phyloP scores from a whole-genome alignment of 2,888 invertebrate genomes.

The Drosophila nr. medialis region DNA sequence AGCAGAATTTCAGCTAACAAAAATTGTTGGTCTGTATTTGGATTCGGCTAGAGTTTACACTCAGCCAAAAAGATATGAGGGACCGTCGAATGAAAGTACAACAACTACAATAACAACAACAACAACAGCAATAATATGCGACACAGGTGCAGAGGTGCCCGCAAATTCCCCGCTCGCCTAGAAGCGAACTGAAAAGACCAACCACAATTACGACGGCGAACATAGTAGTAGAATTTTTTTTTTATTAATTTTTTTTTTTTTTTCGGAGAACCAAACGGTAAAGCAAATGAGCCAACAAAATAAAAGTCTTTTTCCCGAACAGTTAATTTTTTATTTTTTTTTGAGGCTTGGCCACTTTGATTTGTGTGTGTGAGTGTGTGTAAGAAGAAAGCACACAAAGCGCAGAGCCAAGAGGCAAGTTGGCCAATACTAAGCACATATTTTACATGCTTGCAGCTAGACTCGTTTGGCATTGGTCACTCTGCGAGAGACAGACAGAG shows the following conservation, averaged over 20 bases:
- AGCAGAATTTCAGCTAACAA: slow-evolving; percentile 27
- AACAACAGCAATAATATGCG: slow-evolving; percentile 13
- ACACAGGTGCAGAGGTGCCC: slow-evolving; percentile 47
- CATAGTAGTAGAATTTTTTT: slow-evolving; percentile 30
- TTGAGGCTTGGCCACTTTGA: slow-evolving; percentile 69
- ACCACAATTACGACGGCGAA: slow-evolving; percentile 31
- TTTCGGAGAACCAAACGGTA: slow-evolving; percentile 70
- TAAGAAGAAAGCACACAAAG: slow-evolving; percentile 59
- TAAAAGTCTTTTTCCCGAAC: slow-evolving; percentile 55
- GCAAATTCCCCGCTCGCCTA: slow-evolving; percentile 38
- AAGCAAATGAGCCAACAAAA: slow-evolving; percentile 66
- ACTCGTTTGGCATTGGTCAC: slow-evolving; percentile 53
- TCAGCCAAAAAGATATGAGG: slow-evolving; percentile 34
- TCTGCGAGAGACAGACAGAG: neutral
- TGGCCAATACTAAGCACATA: slow-evolving; percentile 36
- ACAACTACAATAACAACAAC: slow-evolving; percentile 31
- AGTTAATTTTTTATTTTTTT: slow-evolving; percentile 78
- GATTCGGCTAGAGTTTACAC: slow-evolving; percentile 34
- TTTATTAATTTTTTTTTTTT: slow-evolving; percentile 16
- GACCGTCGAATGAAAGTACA: slow-evolving; percentile 56
- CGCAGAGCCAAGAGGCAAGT: slow-evolving; percentile 28
- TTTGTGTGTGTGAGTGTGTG: slow-evolving; percentile 27
- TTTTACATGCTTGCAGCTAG: slow-evolving; percentile 44
- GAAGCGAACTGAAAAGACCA: slow-evolving; percentile 4
- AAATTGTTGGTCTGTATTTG: slow-evolving; percentile 33